Evolutionary conservation across 2,797 vertebrate genomes (phyloP).

Genomic region (Sphaeramia orbicularis): DNA sequence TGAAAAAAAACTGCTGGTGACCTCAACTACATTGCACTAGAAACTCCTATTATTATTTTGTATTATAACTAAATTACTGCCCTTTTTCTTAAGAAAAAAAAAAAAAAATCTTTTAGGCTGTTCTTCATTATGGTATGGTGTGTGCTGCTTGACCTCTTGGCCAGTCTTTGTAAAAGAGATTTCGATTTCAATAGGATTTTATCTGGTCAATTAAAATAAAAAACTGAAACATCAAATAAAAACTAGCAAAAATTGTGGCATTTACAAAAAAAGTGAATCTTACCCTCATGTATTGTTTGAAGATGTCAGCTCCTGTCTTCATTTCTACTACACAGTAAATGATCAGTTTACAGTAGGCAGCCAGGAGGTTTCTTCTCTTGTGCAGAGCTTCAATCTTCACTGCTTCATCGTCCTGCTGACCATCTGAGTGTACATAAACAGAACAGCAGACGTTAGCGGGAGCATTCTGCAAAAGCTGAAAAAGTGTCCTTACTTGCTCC

Average conservation of each 20-base stretch:
- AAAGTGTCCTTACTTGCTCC: not conserved
- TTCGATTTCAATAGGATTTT: no score
- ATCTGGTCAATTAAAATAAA: no score
- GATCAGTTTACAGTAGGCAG: slow-evolving; percentile 98
- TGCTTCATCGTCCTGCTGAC: slow-evolving; percentile 98
- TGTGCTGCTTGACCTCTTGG: no score
- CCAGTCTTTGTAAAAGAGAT: no score
- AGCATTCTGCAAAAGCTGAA: not conserved
- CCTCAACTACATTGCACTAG: no score
- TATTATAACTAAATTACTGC: no score
- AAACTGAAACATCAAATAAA: not conserved
- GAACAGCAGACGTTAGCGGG: not conserved
- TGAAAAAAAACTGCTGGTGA: no score
- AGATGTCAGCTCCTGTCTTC: slow-evolving; percentile 98
- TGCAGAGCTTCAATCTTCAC: slow-evolving; percentile 99
- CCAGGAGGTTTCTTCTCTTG: slow-evolving; percentile 98
- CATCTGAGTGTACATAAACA: slow-evolving; percentile 81
- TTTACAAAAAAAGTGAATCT: slow-evolving; percentile 25
- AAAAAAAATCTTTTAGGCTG: no score
- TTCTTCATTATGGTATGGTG: no score
- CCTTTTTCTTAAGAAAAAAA: no score
- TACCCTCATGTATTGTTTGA: slow-evolving; percentile 99
- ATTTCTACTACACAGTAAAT: slow-evolving; percentile 99
- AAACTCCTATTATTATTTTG: no score
- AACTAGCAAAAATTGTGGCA: no score